Base-by-base conservation (phyloP, 2,113 vertebrate species). In the Laticauda colubrina region DNA sequence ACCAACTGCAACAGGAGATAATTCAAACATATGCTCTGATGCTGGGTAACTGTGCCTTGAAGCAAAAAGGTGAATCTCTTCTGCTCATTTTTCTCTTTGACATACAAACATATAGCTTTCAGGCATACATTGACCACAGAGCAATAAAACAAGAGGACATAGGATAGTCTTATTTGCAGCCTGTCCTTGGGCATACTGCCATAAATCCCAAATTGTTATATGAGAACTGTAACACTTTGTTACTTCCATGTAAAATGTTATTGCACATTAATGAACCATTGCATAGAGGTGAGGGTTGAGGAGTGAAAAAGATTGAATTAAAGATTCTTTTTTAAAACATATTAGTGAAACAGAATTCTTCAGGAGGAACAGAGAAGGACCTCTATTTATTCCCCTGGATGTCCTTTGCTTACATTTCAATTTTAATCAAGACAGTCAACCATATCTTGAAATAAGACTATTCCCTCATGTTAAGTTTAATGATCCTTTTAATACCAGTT, bases 401-500 rank as follows among this genome's bases (percentile, higher is more conserved):
- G 92, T 90, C 95, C 97, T 97, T 95, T 97, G 97, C 97, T 97
- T 97, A 97, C 96, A 81, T 69, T 97, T 98, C 98, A 98, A 97
- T 98, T 98, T 98, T 97, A 97, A 97, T 96, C 96, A 95, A 94
- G 95, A 93, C 88, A 96, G 94, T 97, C 98, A 97, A 98, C 97
- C 95, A 96, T 97, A 98, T 97, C 98, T 97, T 97, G 94, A 97
- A 98, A 97, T 96, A 97, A 97, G 97, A 97, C 97, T 97, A 97
- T 95, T 96, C 95, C 96, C 97, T 97, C 98, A 98, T 97, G 97
- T 95, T 93, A 97, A 20, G 92, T 94, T 98, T 99, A 99, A 99
- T 98, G 98, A 98, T 97, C 98, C 98, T 93, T 98, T 98, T 99
- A 98, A 99, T 98, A 96, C 97, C 97, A 89, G 93, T 96, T 91